A percentile compares a stretch with the other conserved stretches of the same genome.
These are phyloP conservation scores for Doryteuthis pealeii DNA, from an alignment of 1,140 invertebrate species.

Conservation along the genomic window DNA sequence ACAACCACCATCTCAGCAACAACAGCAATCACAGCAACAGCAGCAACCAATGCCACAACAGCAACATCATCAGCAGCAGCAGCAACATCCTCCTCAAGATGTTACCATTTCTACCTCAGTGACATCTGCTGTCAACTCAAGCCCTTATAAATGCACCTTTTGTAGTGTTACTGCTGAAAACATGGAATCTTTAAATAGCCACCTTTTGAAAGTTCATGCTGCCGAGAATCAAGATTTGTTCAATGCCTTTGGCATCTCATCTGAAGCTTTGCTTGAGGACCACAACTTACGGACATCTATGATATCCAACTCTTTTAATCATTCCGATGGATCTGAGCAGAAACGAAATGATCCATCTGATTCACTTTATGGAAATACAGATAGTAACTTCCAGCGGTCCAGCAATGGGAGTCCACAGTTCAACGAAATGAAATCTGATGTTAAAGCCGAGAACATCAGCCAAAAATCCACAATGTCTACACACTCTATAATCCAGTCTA, in stretches of 20 bases:
- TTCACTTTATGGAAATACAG: constrained; percentile 18
- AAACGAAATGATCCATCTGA: neutral
- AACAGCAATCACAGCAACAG: constrained; percentile 1
- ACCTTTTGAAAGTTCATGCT: constrained; percentile 60
- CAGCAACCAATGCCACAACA: neutral
- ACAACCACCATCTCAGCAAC: constrained; percentile 14
- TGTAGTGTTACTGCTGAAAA: constrained; percentile 58
- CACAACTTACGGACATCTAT: constrained; percentile 22
- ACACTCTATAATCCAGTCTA: constrained; percentile 40
- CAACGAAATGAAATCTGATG: constrained; percentile 19
- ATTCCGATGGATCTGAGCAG: neutral
- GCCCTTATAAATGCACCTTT: constrained; percentile 55
- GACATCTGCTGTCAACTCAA: constrained; percentile 3
- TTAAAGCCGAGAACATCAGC: constrained; percentile 12
- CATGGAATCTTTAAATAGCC: constrained; percentile 54
- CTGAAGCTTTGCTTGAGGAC: constrained; percentile 49
- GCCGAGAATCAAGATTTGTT: constrained; percentile 56
- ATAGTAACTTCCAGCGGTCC: constrained; percentile 27
- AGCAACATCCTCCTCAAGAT: neutral
- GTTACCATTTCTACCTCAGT: constrained; percentile 6
- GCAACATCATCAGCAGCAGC: constrained; percentile 61
- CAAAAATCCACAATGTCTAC: constrained; percentile 21
- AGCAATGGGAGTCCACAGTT: constrained; percentile 13
- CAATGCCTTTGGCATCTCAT: constrained; percentile 49
- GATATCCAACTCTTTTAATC: neutral